Base-by-base conservation (phyloP, 1,140 invertebrate genomes). In the Medauroidea extradentata region DNA sequence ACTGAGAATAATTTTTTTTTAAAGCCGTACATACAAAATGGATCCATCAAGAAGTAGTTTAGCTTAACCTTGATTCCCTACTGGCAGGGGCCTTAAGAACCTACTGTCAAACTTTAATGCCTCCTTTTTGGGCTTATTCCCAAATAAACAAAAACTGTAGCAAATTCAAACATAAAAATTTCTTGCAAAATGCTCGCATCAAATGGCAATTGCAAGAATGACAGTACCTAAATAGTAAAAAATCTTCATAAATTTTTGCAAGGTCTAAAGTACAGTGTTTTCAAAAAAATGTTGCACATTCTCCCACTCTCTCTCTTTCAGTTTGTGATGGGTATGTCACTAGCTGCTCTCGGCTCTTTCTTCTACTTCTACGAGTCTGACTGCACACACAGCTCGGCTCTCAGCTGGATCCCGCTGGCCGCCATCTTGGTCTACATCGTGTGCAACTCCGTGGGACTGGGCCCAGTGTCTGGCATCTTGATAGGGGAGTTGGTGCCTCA, bases 301-400 rank as follows among this genome's bases (percentile, higher is more conserved):
- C 23, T 11, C 16, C 13, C 7, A 16, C 27, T n/a, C 39, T 57
- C 75, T 7, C 48, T 71, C 43, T 70, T 66, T 1, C 55, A 61
- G 56, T 41, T 24, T 48, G 27, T 59, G 9, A 62, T 62, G 61
- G 61, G 56, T 14, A 18, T 53, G 2, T 46, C 43, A 1, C 23
- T 62, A 27, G 29, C 52, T 13, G 61, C 29, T 19, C 34, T 62
- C 2, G 60, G 46, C 24, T 56, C 53, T 23, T 61, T 53, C 38
- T 49, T 57, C 13, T 61, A 61, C 29, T 52, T 39, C 46, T 23
- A 29, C 13, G 60, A 61, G 50, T n/a, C 57, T 13, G 27, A 54
- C 18, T 19, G 39, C 14, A 41, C 43, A 14, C 21, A 18, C 44
- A 42, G 50, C 9, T 29, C 25, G 16, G 18, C 38, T 2, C 21